Base-by-base conservation (phyloP, 2,113 vertebrate genomes). In the Symphodus melops region DNA sequence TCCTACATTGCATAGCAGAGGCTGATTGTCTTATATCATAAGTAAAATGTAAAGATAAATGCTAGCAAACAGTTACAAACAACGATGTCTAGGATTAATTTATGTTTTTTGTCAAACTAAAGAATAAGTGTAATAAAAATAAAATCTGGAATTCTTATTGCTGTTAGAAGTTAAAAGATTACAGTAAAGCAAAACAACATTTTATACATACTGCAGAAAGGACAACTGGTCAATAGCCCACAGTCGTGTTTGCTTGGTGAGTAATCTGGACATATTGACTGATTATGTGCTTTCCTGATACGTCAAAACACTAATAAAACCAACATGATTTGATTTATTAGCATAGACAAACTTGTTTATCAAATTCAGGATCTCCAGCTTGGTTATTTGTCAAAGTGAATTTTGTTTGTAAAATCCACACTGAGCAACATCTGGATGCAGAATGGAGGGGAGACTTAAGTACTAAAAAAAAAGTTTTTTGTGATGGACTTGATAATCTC, bases 301-400 rank as follows among this genome's bases (percentile, higher is more conserved):
- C 9, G 84, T 90, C 89, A 90, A 92, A 89, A 89, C 83, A 88
- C 67, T 71, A 83, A 90, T 86, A 90, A 89, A 83, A 88, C 70
- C 80, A 80, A 66, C 72, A 77, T 68, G 55, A 72, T 83, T 57
- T 85, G 81, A 89, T 84, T 83, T 85, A 87, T 82, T 82, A 69
- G 79, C 81, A 81, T 83, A 74, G 67, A 67, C 44, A 2, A 55
- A 76, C 70, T 68, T 91, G 89, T 92, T 91, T 91, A 81, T 90
- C 72, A 67, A 86, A 84, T 69, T 53, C 1, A 25, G 64, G 72
- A 57, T 87, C 79, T 78, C 46, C 59, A 44, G 64, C 68, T 85
- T 77, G 44, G 58, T 78, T 81, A 86, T 91, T 88, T 85, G 75
- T 88, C 73, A 83, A 82, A 84, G 70, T 68, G 68, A 67, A 82